Evolutionary conservation across 1,140 invertebrate species (phyloP), one percentile per base, ranked within the genome.

Genomic region (Apis cerana): DNA sequence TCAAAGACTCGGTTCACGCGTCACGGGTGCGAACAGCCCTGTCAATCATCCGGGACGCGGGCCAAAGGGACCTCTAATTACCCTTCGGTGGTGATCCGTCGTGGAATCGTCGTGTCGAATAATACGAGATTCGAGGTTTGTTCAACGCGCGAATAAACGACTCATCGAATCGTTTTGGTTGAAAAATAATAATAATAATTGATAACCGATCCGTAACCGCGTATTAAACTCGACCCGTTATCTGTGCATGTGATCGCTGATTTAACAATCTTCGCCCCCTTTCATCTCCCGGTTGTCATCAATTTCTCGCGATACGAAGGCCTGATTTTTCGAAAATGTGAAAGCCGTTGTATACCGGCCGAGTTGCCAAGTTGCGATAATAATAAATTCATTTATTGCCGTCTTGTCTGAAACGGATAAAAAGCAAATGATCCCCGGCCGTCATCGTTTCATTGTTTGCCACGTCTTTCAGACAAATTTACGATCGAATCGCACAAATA

Each of bases 231-330:
- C 17, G 58, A 62, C 54, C 54, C 59, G 59, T 76, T 76, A 76
- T 76, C 74, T 76, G 33, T 43, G 23, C 61, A 76, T 23, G 74
- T 75, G 74, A 75, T 75, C 74, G 5, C 59, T 52, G 74, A 75
- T 64, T 75, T 64, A 54, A 48, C 74, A 75, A 75, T 75, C 61
- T 27, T 64, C 11, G 59, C 74, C 27, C 74, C 74, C 61, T 75
- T 64, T 64, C 65, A 75, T 75, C 74, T 64, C 50, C 17, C 43
- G 13, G 21, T 61, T 19, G 61, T 19, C 52, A 64, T 79, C 81
- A 68, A 59, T 67, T 74, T 48, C n/a, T 71, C 27, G 13, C 58
- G n/a, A 43, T 59, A 62, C 43, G 54, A 33, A 21, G 12, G 48
- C 27, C n/a, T 21, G 27, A 64, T 56, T 56, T 43, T 62, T 62